Conservation (phyloP, 2,797 vertebrate genomes). For the Mus spretus region DNA sequence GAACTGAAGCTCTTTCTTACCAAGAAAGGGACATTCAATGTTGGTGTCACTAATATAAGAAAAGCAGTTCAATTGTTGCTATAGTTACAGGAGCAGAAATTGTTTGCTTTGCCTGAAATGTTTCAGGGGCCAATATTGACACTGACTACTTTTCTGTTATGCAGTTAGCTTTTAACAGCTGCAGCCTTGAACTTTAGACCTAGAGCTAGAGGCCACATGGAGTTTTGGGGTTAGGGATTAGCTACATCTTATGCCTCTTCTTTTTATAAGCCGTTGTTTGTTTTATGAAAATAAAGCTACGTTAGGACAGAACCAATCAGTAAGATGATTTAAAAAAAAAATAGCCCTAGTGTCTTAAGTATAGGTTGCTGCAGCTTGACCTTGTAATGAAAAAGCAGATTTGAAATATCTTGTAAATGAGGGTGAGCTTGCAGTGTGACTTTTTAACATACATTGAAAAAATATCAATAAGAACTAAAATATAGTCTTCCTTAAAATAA, state of each 20-base stretch:
- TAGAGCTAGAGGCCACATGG: neutral
- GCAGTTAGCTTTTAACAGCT: neutral
- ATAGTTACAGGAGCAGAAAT: neutral
- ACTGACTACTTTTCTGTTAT: neutral
- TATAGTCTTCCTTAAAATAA: neutral
- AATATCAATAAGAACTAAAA: neutral
- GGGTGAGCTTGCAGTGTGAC: neutral
- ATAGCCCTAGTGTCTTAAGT: neutral
- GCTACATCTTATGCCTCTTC: neutral
- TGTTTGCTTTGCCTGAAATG: neutral
- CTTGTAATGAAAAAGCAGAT: neutral
- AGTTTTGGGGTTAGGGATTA: neutral
- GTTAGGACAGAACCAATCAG: neutral
- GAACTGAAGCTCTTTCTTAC: neutral
- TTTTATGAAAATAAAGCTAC: neutral
- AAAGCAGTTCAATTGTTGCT: neutral
- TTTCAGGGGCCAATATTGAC: neutral
- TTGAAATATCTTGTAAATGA: neutral
- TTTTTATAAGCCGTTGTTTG: neutral
- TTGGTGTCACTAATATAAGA: neutral
- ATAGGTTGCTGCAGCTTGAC: neutral
- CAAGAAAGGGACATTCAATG: neutral
- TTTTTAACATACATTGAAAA: neutral
- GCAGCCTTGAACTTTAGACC: neutral
- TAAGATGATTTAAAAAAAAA: neutral